A percentile compares a stretch with the other conserved stretches of the same genome.
phyloP scores from a whole-genome alignment of 2,888 invertebrate genomes.

The Amblyjoppa proteus region DNA sequence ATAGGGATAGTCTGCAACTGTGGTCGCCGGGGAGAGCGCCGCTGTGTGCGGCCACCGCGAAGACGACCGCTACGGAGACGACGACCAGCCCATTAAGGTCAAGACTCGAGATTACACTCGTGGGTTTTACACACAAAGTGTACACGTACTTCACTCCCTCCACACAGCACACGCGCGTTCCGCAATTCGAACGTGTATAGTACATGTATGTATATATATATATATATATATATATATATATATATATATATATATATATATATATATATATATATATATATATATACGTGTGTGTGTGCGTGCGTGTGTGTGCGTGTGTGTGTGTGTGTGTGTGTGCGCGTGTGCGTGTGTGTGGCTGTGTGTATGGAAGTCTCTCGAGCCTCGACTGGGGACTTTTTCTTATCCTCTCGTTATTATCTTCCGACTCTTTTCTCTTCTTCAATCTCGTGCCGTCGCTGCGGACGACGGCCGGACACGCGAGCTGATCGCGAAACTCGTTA shows the following conservation, averaged over 20 bases:
- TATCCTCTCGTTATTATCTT: conserved; percentile 5
- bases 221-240: too few species aligned
- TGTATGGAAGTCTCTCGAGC: background rate
- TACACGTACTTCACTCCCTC: background rate
- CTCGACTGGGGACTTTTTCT: conserved; percentile 6
- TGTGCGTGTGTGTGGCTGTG: too few species aligned
- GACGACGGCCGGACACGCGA: conserved; percentile 31
- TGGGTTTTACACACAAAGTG: conserved; percentile 34
- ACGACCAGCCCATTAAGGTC: conserved; percentile 57
- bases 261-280: too few species aligned
- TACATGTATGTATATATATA: background rate
- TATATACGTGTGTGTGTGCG: too few species aligned
- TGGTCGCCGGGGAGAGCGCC: background rate
- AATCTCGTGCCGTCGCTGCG: conserved; percentile 14
- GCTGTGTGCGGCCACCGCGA: conserved; percentile 6
- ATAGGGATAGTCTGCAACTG: conserved; percentile 27
- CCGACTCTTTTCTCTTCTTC: conserved; percentile 20
- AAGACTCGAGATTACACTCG: conserved; percentile 64
- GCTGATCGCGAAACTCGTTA: conserved; percentile 11
- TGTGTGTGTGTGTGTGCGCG: too few species aligned
- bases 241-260: too few species aligned
- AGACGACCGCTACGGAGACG: conserved; percentile 14
- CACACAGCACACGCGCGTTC: conserved; percentile 12
- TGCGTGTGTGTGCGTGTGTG: too few species aligned
- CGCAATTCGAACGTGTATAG: conserved; percentile 24